phyloP scores from a whole-genome alignment of 1,140 invertebrate genomes.

The Drosophila azteca region DNA sequence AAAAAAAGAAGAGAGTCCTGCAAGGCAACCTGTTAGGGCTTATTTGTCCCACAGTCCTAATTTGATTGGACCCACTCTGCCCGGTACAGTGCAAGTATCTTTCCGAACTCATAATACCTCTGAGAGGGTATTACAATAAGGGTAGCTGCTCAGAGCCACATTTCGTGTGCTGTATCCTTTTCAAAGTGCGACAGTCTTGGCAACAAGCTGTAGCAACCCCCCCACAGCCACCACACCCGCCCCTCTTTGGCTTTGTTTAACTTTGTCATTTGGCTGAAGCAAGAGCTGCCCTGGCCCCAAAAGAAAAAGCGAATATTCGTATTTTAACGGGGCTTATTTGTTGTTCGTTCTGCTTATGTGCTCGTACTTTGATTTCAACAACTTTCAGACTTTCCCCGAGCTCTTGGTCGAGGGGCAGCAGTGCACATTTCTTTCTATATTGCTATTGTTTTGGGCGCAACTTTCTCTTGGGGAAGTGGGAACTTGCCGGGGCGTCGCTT shows the following conservation, averaged over 20 bases:
- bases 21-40: too few relatives aligned
- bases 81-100: too few relatives aligned
- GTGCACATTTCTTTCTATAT: conserved; percentile 44
- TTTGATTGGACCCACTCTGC: too few relatives aligned
- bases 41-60: too few relatives aligned
- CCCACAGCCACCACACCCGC: not conserved
- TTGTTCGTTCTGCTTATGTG: conserved; percentile 49
- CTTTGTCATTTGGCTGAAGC: conserved; percentile 52
- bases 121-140: not conserved
- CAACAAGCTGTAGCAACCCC: conserved; percentile 27
- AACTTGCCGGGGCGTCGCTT: not conserved
- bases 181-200: conserved; percentile 53
- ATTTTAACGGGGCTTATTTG: conserved; percentile 54
- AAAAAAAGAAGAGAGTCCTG: too few relatives aligned
- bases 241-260: conserved; percentile 29
- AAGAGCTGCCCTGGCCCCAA: conserved; percentile 1
- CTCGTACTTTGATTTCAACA: conserved; percentile 62
- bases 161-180: conserved; percentile 51
- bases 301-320: conserved; percentile 33
- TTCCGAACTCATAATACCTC: too few relatives aligned
- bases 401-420: conserved; percentile 16
- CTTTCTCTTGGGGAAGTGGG: too few relatives aligned
- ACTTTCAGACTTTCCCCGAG: conserved; percentile 17
- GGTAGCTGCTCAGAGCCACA: conserved; percentile 38
- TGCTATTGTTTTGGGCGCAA: too few relatives aligned